Evolutionary conservation across 35 echinoderm and acorn worm species (phyloP), one percentile per base, ranked within the genome.

Genomic region (Ptychodera flava): DNA sequence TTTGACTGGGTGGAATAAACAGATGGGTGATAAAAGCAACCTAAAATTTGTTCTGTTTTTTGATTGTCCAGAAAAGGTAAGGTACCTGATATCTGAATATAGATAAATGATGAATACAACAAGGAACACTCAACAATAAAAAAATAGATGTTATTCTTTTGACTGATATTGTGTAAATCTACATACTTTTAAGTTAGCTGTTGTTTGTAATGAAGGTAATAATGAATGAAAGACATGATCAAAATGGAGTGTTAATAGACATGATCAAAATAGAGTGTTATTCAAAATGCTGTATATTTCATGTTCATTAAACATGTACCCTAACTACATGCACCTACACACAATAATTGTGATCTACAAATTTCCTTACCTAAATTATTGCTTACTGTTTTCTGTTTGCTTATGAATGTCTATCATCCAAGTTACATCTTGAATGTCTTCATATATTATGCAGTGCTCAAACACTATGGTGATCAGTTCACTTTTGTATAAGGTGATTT

Each of bases 41-140:
- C 33, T 97, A 76, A 93, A 90, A 87, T 97, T 93, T 93, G 95
- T 97, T 36, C 85, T 97, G 2, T 97, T 97, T 85, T 93, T 97
- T 83, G 95, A 97, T 37, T 97, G 95, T 78, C 80, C 91, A 22
- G n/a, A 97, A 89, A 84, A 91, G 64, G 95, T 93, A 90, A 85
- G 89, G 92, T 80, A 15, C 75, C 15, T 77, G 15, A 77, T 15
- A 15, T 15, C 15, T 15, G 15, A n/a, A 77, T 15, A 77, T 15
- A 77, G 15, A 77, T 77, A 77, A 77, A n/a, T 77, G n/a, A 77
- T 77, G n/a, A n/a, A 77, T 80, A 15, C 12, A 80, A 80, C 12
- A 80, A 2, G 2, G 30, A 15, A 2, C 30, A 29, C 30, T 15
- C 28, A 80, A 2, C 12, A 2, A 80, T 29, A 80, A 2, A 30